Conservation (phyloP, 2,797 vertebrate genomes). For the Clarias laeviceps region DNA sequence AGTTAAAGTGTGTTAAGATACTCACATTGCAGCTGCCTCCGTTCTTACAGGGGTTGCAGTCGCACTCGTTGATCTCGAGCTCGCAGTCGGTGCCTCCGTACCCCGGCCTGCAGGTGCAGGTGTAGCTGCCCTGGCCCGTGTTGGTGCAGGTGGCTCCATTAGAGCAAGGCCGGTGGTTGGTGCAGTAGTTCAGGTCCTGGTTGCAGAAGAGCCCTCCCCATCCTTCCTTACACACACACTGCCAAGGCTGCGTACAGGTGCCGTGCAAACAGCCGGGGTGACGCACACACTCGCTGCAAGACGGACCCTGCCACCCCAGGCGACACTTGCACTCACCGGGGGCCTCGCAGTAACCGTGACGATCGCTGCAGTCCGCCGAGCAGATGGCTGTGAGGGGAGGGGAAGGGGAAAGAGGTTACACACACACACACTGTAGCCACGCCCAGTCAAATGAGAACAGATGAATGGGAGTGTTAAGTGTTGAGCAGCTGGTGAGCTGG, state of each 20-base stretch:
- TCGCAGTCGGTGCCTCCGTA: constrained; percentile 91
- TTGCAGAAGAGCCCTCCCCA: constrained; percentile 98
- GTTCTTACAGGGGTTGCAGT: constrained; percentile 92
- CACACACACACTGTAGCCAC: constrained; percentile 43
- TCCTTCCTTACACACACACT: constrained; percentile 96
- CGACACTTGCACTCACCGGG: constrained; percentile 87
- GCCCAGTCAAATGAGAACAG: constrained; percentile 62
- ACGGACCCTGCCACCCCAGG: constrained; percentile 91
- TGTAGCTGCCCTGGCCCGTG: constrained; percentile 95
- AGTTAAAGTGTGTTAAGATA: background rate
- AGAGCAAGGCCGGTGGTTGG: constrained; percentile 92
- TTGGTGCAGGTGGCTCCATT: constrained; percentile 96
- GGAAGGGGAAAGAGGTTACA: constrained; percentile 61
- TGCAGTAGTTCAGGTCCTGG: constrained; percentile 98
- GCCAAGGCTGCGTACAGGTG: constrained; percentile 88
- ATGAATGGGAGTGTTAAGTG: constrained; percentile 77
- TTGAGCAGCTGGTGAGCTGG: constrained; percentile 77
- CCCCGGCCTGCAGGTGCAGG: constrained; percentile 89
- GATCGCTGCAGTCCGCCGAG: constrained; percentile 71
- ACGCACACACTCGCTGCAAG: constrained; percentile 90
- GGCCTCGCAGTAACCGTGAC: constrained; percentile 77
- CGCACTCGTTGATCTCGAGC: constrained; percentile 90
- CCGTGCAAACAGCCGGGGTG: constrained; percentile 94
- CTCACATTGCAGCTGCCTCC: constrained; percentile 93
- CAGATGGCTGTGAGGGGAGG: constrained; percentile 69